Base-by-base conservation (phyloP, 2,888 invertebrate genomes). In the Dexiosoma caninum region DNA sequence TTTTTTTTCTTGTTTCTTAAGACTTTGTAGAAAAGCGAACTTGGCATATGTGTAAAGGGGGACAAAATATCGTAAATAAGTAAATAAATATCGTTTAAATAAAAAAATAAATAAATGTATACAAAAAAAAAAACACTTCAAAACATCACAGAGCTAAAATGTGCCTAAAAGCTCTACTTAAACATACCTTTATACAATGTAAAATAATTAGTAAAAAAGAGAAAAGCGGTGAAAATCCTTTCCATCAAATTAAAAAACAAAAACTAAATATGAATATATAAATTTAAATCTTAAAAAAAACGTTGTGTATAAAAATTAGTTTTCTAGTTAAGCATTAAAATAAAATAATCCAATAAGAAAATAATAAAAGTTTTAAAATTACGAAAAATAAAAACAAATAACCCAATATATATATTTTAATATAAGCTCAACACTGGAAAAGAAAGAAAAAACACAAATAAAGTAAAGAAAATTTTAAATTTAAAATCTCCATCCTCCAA, bases 381-480 rank as follows among this genome's bases (percentile, higher is more conserved):
- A 80, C 69, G 72, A 69, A 80, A 70, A 66, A 72, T n/a, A 77
- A 64, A 80, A 35, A 64, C 55, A 80, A 80, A 64, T 76, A 82
- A 80, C 80, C 76, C 76, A 82, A 78, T 81, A 83, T 78, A 82
- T 83, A 82, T 82, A 83, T 83, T 80, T 83, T 80, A 82, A 80
- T 82, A 83, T 82, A 83, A 82, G 83, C 81, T 81, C 81, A 81
- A 77, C 60, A 37, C 59, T 60, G 30, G 60, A 78, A 75, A 70
- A 57, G 21, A 57, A 37, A 55, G 69, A 55, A 53, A 32, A 60
- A 7, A 55, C 53, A 79, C 16, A 64, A 70, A 77, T 70, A 77
- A 77, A 77, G 57, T 70, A 66, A 80, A 71, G 55, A 76, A 19
- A 69, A 74, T 32, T n/a, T 55, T 7, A 49, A 72, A 75, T 71